phyloP scores from a whole-genome alignment of 2,113 vertebrate genomes.

The Cettia cetti region DNA sequence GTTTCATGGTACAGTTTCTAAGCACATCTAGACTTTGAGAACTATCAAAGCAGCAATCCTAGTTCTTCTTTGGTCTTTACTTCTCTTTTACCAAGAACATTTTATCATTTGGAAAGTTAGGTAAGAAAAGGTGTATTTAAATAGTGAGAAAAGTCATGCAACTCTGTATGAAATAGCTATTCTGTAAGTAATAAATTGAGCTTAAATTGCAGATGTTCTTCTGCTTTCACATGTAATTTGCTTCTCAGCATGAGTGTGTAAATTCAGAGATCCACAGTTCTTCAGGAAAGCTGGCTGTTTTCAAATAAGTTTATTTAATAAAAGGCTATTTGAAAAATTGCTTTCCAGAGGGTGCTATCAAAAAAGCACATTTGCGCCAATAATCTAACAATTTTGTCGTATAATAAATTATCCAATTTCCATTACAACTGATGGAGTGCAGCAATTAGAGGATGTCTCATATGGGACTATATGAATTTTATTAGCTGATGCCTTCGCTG shows the following conservation, averaged over 20 bases:
- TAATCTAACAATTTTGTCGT: background rate
- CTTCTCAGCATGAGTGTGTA: background rate
- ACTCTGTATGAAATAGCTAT: background rate
- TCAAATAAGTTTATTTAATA: conserved; percentile 42
- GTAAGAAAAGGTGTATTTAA: background rate
- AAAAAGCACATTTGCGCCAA: background rate
- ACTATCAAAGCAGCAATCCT: background rate
- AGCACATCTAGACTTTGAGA: background rate
- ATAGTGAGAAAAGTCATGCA: background rate
- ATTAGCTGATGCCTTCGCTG: background rate
- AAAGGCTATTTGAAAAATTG: conserved; percentile 25
- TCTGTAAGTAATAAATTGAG: conserved; percentile 19
- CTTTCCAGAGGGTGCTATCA: conserved; percentile 6
- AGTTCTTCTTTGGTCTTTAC: background rate
- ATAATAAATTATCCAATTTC: background rate
- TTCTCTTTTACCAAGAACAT: background rate
- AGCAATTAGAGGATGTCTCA: background rate
- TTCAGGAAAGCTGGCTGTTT: background rate
- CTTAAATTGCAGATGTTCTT: conserved; percentile 27
- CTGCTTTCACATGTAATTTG: conserved; percentile 4
- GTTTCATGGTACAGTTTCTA: background rate
- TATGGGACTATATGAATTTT: background rate
- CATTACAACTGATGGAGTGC: background rate
- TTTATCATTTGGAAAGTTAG: background rate
- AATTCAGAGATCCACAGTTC: background rate